Evolutionary conservation across 2,113 vertebrate genomes (phyloP), one percentile per base, ranked within the genome.

Genomic region (Phasianus colchicus): DNA sequence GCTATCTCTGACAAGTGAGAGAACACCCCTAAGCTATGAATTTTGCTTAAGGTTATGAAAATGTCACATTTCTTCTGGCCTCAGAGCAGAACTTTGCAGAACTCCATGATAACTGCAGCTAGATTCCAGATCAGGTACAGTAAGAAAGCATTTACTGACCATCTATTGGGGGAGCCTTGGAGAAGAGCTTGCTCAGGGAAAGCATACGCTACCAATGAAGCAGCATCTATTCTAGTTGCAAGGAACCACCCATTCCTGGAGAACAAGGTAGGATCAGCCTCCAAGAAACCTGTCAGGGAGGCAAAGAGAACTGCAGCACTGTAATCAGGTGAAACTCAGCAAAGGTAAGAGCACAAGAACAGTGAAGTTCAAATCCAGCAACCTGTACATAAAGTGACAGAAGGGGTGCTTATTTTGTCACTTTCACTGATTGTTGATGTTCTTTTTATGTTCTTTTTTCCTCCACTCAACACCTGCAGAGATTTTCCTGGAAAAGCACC

Each of bases 21-120:
- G 65, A 71, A 83, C 12, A 13, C 52, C 89, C 73, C 65, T 36
- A 52, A 89, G 40, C 48, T 71, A 91, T 22, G 57, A 71, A 42
- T 86, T 77, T 86, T 83, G 55, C 79, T 76, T 72, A 50, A 64
- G 48, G 70, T 89, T 88, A 89, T 18, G 14, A 65, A 81, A 88
- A 75, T 0, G 8, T 34, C 6, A 2, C 36, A 70, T 29, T 30
- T 36, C 47, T 65, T 65, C 25, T 0, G 1, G 65, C 70, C 84
- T 91, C 73, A 43, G 55, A 65, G 73, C 1, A 0, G 12, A 61
- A 2, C 13, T 1, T 63, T 8, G n/a, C 55, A 64, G 57, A 8
- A 58, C 42, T 48, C 52, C 20, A 38, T 4, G 65, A 84, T 47
- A 71, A n/a, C 2, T 1, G 43, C 74, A 71, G 27, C 45, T 74